Percentiles rank a stretch among this genome's conserved stretches.
These are phyloP conservation scores for Drosophila vallismaia DNA, from an alignment of 2,888 invertebrate genomes.

Conservation along the genomic window DNA sequence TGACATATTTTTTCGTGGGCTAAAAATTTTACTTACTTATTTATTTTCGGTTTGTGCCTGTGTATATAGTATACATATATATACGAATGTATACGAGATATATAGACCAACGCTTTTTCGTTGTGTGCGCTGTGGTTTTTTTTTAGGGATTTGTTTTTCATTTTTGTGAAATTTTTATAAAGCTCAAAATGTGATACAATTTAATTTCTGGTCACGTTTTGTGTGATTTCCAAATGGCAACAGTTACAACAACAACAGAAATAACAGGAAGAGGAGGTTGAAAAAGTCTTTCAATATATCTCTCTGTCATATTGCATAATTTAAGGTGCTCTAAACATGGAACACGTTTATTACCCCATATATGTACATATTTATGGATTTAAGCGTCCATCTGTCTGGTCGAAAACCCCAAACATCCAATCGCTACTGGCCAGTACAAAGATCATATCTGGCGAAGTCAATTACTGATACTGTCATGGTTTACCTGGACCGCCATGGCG, in stretches of 20 bases:
- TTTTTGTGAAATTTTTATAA: slow-evolving; percentile 66
- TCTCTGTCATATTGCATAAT: slow-evolving; percentile 54
- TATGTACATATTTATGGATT: slow-evolving; percentile 12
- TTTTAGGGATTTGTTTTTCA: slow-evolving; percentile 66
- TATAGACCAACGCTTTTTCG: slow-evolving; percentile 5
- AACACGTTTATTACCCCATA: slow-evolving; percentile 27
- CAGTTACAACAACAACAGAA: slow-evolving; percentile 36
- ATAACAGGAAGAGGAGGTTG: slow-evolving; percentile 6
- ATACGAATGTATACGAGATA: background rate
- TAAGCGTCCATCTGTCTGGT: slow-evolving; percentile 16
- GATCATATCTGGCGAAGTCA: slow-evolving; percentile 36
- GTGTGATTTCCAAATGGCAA: slow-evolving; percentile 67
- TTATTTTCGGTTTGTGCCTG: slow-evolving; percentile 20
- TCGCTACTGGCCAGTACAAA: background rate
- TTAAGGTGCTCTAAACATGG: slow-evolving; percentile 27
- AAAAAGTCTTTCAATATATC: slow-evolving; percentile 55
- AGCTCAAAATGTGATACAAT: slow-evolving; percentile 54
- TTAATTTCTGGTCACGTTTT: slow-evolving; percentile 77
- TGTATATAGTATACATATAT: background rate
- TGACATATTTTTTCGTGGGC: slow-evolving; percentile 26
- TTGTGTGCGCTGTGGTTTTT: slow-evolving; percentile 49
- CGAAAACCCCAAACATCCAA: background rate
- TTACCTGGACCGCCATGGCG: slow-evolving; percentile 17
- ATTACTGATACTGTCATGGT: slow-evolving; percentile 39
- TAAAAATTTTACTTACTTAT: slow-evolving; percentile 21